phyloP scores from a whole-genome alignment of 2,113 vertebrate genomes.

The Ammodytes dubius region DNA sequence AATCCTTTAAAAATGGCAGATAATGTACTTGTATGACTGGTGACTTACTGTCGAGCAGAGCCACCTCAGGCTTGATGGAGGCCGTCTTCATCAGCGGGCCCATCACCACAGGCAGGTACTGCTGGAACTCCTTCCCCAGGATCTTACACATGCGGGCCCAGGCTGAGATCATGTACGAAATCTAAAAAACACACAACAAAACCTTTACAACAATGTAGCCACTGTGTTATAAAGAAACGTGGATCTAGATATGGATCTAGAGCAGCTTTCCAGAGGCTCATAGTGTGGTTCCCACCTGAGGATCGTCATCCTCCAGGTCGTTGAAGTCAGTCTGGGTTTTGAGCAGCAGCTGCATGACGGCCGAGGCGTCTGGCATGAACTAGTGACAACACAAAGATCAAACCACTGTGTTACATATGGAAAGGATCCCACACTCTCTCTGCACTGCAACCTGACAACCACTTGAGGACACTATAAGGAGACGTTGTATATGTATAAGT shows the following conservation, averaged over 20 bases:
- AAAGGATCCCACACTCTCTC: background rate
- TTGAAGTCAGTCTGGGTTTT: conserved; percentile 98
- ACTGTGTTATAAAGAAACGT: rapidly evolving
- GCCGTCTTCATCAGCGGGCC: conserved; percentile 99
- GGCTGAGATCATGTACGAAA: conserved; percentile 99
- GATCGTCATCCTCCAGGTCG: conserved; percentile 97
- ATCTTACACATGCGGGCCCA: conserved; percentile 99
- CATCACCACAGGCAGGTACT: conserved; percentile 99
- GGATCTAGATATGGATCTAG: too few relatives aligned
- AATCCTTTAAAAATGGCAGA: too few relatives aligned
- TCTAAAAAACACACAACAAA: conserved; percentile 79
- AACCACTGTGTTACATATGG: background rate
- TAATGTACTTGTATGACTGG: background rate
- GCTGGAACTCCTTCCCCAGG: conserved; percentile 98
- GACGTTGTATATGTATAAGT: too few relatives aligned
- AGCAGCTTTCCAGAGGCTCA: background rate
- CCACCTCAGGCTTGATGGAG: conserved; percentile 98
- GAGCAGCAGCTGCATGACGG: conserved; percentile 96
- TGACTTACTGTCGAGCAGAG: conserved; percentile 95
- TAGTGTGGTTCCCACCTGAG: conserved; percentile 86
- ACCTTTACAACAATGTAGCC: too few relatives aligned
- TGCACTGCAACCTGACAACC: too few relatives aligned
- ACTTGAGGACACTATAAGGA: too few relatives aligned
- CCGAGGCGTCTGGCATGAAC: conserved; percentile 99
- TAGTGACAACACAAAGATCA: conserved; percentile 50